Percentiles rank a stretch among this genome's conserved stretches.
Conservation (phyloP, 1,140 invertebrate genomes). For the Megathymus violae region DNA sequence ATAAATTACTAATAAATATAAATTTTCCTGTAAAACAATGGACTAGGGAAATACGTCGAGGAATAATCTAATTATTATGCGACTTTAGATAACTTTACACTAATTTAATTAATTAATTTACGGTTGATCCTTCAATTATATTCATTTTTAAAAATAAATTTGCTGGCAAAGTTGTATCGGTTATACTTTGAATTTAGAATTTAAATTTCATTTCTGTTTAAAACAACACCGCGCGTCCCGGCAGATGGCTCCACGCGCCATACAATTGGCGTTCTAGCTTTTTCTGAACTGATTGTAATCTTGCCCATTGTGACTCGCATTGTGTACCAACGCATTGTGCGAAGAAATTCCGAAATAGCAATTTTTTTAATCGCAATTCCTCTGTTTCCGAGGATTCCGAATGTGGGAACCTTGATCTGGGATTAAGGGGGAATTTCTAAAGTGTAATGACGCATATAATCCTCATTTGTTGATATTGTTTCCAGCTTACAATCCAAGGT, state of each 20-base stretch:
- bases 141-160: too few relatives aligned
- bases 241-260: constrained; percentile 44
- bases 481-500: constrained; percentile 12
- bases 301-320: constrained; percentile 60
- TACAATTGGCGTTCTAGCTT: constrained; percentile 66
- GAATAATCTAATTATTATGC: too few relatives aligned
- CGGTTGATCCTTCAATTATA: too few relatives aligned
- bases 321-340: constrained; percentile 62
- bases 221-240: constrained; percentile 1
- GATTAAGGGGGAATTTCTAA: constrained; percentile 47
- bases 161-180: too few relatives aligned
- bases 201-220: background rate
- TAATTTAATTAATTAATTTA: too few relatives aligned
- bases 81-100: too few relatives aligned
- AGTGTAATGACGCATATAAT: constrained; percentile 4
- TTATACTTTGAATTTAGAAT: constrained; percentile 2
- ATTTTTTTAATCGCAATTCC: constrained; percentile 66
- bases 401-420: constrained; percentile 59
- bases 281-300: constrained; percentile 77
- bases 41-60: too few relatives aligned
- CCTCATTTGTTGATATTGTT: constrained; percentile 21
- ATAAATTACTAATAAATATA: too few relatives aligned
- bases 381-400: constrained; percentile 58
- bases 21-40: too few relatives aligned
- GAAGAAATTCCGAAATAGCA: constrained; percentile 61